Percentiles rank a stretch among this genome's conserved stretches.
Evolutionary conservation across 2,797 vertebrate species (phyloP).

Genomic region (Siniperca undulata): DNA sequence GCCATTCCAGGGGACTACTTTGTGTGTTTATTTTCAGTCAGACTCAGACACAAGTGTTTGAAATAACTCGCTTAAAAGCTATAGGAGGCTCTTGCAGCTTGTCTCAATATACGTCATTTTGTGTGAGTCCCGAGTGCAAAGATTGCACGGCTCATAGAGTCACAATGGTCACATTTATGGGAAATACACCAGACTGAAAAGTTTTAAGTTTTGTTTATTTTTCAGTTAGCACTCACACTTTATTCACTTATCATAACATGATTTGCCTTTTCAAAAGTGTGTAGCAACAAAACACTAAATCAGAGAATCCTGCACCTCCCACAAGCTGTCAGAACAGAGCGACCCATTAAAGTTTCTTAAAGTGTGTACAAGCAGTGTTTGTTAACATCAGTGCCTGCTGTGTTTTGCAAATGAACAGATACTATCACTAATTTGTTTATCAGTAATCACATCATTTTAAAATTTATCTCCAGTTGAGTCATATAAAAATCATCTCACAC

Average conservation of each 20-base stretch:
- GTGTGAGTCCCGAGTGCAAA: background rate
- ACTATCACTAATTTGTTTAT: background rate
- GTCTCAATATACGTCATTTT: no score
- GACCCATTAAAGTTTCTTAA: slow-evolving; percentile 11
- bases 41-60: background rate
- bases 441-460: background rate
- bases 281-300: background rate
- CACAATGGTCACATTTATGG: background rate
- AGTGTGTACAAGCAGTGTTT: background rate
- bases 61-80: background rate
- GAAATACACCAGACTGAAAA: no score
- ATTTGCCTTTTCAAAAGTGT: slow-evolving; percentile 1
- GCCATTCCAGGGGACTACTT: background rate
- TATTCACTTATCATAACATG: background rate
- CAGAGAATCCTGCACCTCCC: background rate
- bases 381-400: slow-evolving; percentile 13
- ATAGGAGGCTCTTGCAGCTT: background rate
- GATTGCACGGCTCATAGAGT: background rate
- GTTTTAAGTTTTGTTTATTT: background rate
- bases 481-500: slow-evolving; percentile 8
- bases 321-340: slow-evolving; percentile 17
- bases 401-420: slow-evolving; percentile 20
- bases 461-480: slow-evolving; percentile 34
- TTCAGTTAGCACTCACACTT: background rate
- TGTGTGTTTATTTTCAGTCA: background rate